Conservation (phyloP, 2,797 vertebrate genomes). For the Oreochromis mossambicus region DNA sequence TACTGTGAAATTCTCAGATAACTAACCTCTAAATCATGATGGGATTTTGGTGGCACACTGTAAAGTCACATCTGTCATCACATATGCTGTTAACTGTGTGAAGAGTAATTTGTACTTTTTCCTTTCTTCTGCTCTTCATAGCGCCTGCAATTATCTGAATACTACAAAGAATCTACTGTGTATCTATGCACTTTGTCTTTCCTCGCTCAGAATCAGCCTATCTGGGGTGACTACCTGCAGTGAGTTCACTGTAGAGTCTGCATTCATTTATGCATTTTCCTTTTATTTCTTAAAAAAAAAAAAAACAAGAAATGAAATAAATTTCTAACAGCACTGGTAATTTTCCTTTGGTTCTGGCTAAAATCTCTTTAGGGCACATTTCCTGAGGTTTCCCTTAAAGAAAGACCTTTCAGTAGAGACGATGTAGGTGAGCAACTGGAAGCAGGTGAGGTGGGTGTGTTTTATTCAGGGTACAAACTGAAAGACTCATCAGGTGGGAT, state of each 20-base stretch:
- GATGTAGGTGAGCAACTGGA: background rate
- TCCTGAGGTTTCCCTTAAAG: background rate
- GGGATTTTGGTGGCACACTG: background rate
- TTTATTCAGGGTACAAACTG: background rate
- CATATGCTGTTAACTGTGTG: slow-evolving; percentile 12
- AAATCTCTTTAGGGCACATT: background rate
- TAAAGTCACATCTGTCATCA: slow-evolving; percentile 29
- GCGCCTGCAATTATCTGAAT: background rate
- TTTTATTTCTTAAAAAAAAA: background rate
- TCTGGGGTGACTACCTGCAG: background rate
- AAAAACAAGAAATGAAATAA: background rate
- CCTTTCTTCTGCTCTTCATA: background rate
- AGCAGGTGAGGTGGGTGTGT: background rate
- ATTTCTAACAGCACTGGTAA: background rate
- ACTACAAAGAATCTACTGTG: background rate
- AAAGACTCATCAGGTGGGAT: background rate
- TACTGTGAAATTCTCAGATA: background rate
- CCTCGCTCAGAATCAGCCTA: background rate
- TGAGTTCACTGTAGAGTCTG: background rate
- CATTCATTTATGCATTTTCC: background rate
- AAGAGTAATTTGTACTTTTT: slow-evolving; percentile 11
- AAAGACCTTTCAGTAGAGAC: background rate
- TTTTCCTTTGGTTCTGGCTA: background rate
- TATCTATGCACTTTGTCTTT: background rate
- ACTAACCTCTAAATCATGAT: background rate